Conservation (phyloP, 2,888 invertebrate genomes). For the Hemistola chrysoprasaria region DNA sequence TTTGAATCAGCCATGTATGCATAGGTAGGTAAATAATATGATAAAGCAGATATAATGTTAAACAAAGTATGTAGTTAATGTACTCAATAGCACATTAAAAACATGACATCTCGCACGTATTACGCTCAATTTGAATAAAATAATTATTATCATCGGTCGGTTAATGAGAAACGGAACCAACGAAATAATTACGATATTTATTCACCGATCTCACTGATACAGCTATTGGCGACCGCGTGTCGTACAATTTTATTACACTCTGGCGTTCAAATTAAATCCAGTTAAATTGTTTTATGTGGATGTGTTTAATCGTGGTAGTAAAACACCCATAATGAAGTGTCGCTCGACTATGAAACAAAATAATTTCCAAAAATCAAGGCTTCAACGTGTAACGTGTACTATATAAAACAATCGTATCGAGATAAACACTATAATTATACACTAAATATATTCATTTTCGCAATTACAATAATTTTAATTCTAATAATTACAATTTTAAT, state of each 20-base stretch:
- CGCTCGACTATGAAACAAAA: conserved; percentile 1
- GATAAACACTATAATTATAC: too few relatives aligned
- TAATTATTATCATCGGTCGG: conserved; percentile 19
- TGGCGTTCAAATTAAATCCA: conserved; percentile 44
- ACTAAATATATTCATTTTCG: too few relatives aligned
- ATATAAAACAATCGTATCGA: too few relatives aligned
- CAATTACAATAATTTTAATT: too few relatives aligned
- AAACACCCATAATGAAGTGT: conserved; percentile 33
- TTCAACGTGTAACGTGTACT: too few relatives aligned
- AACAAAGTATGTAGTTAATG: conserved; percentile 11
- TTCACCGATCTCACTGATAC: conserved; percentile 14
- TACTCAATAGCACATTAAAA: conserved; percentile 10
- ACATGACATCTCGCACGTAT: conserved; percentile 13
- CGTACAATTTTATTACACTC: conserved; percentile 45
- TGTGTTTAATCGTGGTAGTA: conserved; percentile 39
- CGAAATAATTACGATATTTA: conserved; percentile 22
- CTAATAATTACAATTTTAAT: too few relatives aligned
- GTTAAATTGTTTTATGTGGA: conserved; percentile 43
- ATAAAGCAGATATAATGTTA: conserved; percentile 3
- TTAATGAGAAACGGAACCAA: conserved; percentile 15
- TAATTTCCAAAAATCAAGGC: too few relatives aligned
- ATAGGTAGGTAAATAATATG: too few relatives aligned
- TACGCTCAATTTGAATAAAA: conserved; percentile 8
- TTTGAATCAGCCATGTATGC: not conserved
- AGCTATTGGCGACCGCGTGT: conserved; percentile 25